phyloP scores from a whole-genome alignment of 2,797 vertebrate genomes.

The Sus cebifrons region DNA sequence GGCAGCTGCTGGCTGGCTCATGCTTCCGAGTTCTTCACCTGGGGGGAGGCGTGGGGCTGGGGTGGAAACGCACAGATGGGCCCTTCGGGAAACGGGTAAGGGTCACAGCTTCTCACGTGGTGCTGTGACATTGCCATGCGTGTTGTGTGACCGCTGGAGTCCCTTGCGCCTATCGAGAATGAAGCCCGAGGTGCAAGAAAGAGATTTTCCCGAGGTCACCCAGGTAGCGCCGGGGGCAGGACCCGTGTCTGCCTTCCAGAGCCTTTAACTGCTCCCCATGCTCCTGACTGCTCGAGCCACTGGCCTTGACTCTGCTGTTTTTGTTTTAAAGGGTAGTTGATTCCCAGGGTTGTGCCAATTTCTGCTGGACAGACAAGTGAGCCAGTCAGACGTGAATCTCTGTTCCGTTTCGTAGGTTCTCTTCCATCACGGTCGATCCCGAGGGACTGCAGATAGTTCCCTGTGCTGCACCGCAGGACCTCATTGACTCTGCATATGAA shows the following conservation, averaged over 20 bases:
- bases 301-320: background rate
- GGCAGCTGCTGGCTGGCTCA: rapidly evolving
- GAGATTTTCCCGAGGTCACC: background rate
- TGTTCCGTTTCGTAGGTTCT: too few relatives aligned
- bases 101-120: rapidly evolving
- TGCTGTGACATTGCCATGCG: rapidly evolving
- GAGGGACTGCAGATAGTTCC: too few relatives aligned
- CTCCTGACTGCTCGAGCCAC: rapidly evolving
- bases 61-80: rapidly evolving
- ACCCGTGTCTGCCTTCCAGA: rapidly evolving
- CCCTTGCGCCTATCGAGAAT: background rate
- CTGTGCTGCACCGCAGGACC: too few relatives aligned
- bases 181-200: rapidly evolving
- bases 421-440: too few relatives aligned
- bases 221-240: background rate
- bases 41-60: rapidly evolving
- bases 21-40: background rate
- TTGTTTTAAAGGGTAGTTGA: too few relatives aligned
- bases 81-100: background rate
- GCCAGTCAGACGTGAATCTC: too few relatives aligned
- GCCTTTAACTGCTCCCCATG: background rate
- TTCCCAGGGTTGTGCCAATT: too few relatives aligned
- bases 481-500: too few relatives aligned
- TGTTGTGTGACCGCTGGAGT: rapidly evolving
- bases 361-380: too few relatives aligned